Evolutionary conservation across 2,797 vertebrate species (phyloP), one percentile per base, ranked within the genome.

Genomic region (Coregonus sp.): DNA sequence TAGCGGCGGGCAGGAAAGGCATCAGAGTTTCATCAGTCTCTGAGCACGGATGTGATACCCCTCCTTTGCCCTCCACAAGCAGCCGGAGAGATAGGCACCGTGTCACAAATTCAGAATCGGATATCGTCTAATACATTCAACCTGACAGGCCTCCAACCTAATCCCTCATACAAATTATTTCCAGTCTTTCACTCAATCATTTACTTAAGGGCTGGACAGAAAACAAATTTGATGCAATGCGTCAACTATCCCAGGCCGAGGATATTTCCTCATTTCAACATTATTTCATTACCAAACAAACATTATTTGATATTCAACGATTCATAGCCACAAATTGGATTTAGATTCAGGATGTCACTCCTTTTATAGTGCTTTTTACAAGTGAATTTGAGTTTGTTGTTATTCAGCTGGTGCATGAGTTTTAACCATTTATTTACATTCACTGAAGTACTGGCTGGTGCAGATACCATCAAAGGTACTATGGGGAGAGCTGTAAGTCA

Each of bases 241-340:
- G 20, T 72, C 75, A 66, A 4, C 70, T 77, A 81, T 89, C 86
- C 86, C 84, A 54, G 83, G 85, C 82, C 79, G 61, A 78, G 61
- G 66, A 74, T 6, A 12, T 70, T 50, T 80, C 81, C 80, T 85
- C 74, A 59, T 4, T 0, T 77, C 72, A 16, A 37, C 69, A 63
- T 59, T 16, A 31, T 77, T 78, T 74, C 56, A 63, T 70, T 69
- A 56, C 77, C 76, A 47, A 77, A 83, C 1, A 75, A 79, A 78
- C 68, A 9, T 65, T 47, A 78, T 78, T 15, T 79, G 76, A 85
- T 4, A 50, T 50, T 78, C 51, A 74, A 54, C 77, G 72, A 56
- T 66, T 47, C 50, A 14, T 33, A 37, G 52, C 50, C 31, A 54
- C 75, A 70, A 70, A 75, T 68, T 40, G 6, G n/a, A 16, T 75